phyloP scores from a whole-genome alignment of 2,888 invertebrate genomes.

The Eudemis profundana region DNA sequence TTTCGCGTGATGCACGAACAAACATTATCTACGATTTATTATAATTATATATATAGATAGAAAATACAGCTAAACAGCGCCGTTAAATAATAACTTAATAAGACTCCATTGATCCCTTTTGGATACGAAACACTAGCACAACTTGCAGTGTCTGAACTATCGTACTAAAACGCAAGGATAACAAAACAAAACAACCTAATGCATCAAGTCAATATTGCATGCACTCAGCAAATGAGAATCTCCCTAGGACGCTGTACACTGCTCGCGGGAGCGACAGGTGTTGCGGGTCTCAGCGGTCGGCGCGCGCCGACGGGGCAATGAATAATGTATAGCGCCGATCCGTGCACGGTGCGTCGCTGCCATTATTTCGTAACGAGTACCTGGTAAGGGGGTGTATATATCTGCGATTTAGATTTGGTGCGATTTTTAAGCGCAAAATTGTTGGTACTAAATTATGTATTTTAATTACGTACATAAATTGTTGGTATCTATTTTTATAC shows the following conservation, averaged over 20 bases:
- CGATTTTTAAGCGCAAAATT: conserved; percentile 13
- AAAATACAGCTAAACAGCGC: no score
- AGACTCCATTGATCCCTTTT: background rate
- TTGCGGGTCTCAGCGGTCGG: conserved; percentile 52
- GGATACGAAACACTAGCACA: background rate
- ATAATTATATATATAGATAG: no score
- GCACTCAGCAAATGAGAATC: conserved; percentile 42
- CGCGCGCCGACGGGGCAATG: conserved; percentile 64
- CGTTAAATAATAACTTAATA: no score
- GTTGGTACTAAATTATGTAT: no score
- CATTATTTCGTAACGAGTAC: conserved; percentile 40
- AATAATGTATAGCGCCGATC: conserved; percentile 64
- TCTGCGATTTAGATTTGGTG: background rate
- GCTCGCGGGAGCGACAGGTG: conserved; percentile 59
- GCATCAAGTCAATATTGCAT: conserved; percentile 30
- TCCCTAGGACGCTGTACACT: conserved; percentile 51
- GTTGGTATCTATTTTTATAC: no score
- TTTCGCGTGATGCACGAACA: no score
- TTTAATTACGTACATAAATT: no score
- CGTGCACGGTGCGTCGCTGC: conserved; percentile 47
- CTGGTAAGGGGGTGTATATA: background rate
- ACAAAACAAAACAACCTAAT: conserved; percentile 21
- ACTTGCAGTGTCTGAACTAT: background rate
- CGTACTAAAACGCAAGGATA: conserved; percentile 11
- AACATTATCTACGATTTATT: no score